phyloP scores from a whole-genome alignment of 2,113 vertebrate genomes.

The Erythrocebus patas region DNA sequence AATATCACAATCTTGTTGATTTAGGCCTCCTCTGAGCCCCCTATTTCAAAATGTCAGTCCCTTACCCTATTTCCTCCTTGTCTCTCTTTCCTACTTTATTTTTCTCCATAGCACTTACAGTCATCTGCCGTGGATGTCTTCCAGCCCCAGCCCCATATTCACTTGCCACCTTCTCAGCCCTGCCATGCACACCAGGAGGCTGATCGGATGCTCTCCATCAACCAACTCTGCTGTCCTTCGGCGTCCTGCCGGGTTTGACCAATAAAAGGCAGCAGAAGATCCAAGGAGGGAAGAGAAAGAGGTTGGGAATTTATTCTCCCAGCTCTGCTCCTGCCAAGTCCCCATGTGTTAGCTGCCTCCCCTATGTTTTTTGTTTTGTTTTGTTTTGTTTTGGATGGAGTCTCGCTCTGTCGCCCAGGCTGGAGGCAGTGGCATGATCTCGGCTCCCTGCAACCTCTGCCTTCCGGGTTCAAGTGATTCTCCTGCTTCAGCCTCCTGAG shows the following conservation, averaged over 20 bases:
- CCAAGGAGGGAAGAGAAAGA: neutral
- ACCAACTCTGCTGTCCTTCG: neutral
- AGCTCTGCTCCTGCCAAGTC: neutral
- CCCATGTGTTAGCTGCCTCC: neutral
- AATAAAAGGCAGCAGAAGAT: neutral
- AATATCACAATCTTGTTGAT: neutral
- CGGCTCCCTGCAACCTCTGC: too few species aligned
- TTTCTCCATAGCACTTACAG: neutral
- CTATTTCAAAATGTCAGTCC: neutral
- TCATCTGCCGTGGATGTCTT: neutral
- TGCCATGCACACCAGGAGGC: accelerated
- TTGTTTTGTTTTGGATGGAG: too few species aligned
- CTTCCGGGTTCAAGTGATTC: too few species aligned
- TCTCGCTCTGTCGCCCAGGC: too few species aligned
- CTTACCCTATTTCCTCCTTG: neutral
- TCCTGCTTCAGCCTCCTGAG: too few species aligned
- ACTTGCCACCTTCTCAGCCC: neutral
- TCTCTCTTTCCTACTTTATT: neutral
- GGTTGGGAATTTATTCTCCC: neutral
- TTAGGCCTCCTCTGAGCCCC: neutral
- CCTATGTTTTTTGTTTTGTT: accelerated
- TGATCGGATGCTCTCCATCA: neutral
- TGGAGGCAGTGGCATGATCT: too few species aligned
- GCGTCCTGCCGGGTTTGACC: neutral
- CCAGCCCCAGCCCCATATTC: neutral